Evolutionary conservation across 2,113 vertebrate species (phyloP).

Genomic region (Micromys minutus): DNA sequence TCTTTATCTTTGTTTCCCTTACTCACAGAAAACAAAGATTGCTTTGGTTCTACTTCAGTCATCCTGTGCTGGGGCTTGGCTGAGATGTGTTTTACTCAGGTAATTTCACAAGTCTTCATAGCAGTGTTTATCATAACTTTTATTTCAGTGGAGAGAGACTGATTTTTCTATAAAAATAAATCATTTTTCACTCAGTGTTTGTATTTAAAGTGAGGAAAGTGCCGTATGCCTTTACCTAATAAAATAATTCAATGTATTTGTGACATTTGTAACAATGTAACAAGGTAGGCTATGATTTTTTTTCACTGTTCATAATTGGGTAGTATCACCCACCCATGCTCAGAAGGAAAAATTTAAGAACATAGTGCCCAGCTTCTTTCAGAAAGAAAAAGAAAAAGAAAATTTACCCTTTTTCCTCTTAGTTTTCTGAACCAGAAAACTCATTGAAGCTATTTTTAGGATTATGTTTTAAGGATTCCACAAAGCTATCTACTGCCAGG

Average conservation of each 20-base stretch:
- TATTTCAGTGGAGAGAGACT: constrained; percentile 57
- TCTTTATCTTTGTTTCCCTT: not conserved
- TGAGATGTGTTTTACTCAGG: not conserved
- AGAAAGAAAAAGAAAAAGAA: constrained; percentile 19
- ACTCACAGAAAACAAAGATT: not conserved
- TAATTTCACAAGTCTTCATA: constrained; percentile 24
- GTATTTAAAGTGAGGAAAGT: constrained; percentile 26
- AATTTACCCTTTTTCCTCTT: not conserved
- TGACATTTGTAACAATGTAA: not conserved
- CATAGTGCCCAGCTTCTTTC: not conserved
- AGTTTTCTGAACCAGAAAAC: not conserved
- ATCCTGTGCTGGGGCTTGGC: not conserved
- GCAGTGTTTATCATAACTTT: not conserved
- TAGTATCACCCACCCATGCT: not conserved
- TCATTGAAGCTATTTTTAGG: not conserved
- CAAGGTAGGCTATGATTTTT: not conserved
- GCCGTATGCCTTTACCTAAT: not conserved
- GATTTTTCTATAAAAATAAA: constrained; percentile 37
- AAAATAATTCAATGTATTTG: constrained; percentile 18
- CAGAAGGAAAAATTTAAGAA: constrained; percentile 25
- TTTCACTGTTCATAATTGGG: not conserved
- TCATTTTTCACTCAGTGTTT: constrained; percentile 39
- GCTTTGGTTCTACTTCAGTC: not conserved
- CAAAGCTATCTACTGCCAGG: not conserved
- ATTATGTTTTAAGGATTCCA: constrained; percentile 51